These are phyloP conservation scores for Rhinoraja longicauda DNA, from an alignment of 2,797 vertebrate species.

Conservation along the genomic window DNA sequence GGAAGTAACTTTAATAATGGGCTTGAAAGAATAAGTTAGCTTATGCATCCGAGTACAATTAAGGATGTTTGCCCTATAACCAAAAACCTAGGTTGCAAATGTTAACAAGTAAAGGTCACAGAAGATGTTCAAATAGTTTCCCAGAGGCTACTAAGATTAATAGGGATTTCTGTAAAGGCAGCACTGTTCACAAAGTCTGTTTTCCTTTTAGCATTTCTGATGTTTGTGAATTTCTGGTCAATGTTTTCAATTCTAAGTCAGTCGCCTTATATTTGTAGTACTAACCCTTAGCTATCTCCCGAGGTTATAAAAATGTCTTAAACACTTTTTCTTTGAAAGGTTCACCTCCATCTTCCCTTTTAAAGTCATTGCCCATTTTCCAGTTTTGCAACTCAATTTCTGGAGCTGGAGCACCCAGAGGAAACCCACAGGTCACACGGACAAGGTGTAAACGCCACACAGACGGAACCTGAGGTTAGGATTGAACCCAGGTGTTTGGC, in stretches of 20 bases:
- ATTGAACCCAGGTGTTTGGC: too few relatives aligned
- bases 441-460: too few relatives aligned
- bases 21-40: constrained; percentile 19
- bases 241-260: neutral
- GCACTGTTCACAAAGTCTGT: neutral
- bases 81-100: neutral
- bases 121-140: neutral
- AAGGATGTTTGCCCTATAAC: neutral
- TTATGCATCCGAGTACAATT: constrained; percentile 14
- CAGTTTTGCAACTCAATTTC: too few relatives aligned
- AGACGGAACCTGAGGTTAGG: too few relatives aligned
- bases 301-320: neutral
- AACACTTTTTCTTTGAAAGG: neutral
- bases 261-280: neutral
- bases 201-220: neutral
- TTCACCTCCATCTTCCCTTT: neutral
- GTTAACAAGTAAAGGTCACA: neutral
- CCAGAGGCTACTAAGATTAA: neutral
- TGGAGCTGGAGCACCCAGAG: too few relatives aligned
- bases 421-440: too few relatives aligned
- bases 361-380: neutral
- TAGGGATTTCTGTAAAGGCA: neutral
- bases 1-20: constrained; percentile 19
- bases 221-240: neutral
- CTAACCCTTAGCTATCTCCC: neutral